Percentiles rank a stretch among this genome's conserved stretches.
Evolutionary conservation across 30 jellyfish, hydroid and myxozoan genomes (phyloP).

Genomic region (Phacellophora camtschatica): DNA sequence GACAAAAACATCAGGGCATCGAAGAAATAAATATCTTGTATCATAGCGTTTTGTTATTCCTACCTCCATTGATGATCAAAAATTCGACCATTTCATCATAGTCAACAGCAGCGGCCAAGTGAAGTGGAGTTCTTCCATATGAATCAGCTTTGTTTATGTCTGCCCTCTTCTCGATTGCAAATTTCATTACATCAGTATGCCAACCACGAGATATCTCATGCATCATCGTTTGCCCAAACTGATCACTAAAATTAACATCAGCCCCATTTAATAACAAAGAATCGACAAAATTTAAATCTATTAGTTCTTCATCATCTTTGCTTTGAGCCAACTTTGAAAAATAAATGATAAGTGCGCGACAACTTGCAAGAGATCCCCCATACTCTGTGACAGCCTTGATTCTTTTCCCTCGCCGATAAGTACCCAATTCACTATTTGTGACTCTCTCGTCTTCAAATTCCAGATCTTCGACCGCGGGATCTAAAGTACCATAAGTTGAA

Average conservation of each 20-base stretch:
- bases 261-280: slow-evolving; percentile 97
- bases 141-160: slow-evolving; percentile 89
- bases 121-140: slow-evolving; percentile 92
- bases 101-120: slow-evolving; percentile 99
- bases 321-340: slow-evolving; percentile 95
- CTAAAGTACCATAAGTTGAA: slow-evolving; percentile 97
- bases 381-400: slow-evolving; percentile 9
- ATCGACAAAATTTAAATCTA: slow-evolving; percentile 92
- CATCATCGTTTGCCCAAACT: slow-evolving; percentile 94
- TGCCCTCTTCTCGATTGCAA: slow-evolving; percentile 97
- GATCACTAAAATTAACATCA: slow-evolving; percentile 85
- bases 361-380: slow-evolving; percentile 97
- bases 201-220: slow-evolving; percentile 98
- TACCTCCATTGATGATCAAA: slow-evolving; percentile 90
- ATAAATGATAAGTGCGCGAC: slow-evolving; percentile 95
- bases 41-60: too few relatives aligned
- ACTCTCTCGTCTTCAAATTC: slow-evolving; percentile 88
- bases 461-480: slow-evolving; percentile 93
- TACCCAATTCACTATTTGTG: slow-evolving; percentile 45
- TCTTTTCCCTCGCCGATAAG: slow-evolving; percentile 51
- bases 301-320: slow-evolving; percentile 89
- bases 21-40: too few relatives aligned
- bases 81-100: slow-evolving; percentile 97
- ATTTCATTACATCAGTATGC: slow-evolving; percentile 98
- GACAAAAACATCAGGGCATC: too few relatives aligned